Conservation (phyloP, 2,888 invertebrate genomes). For the Atrina japonica region DNA sequence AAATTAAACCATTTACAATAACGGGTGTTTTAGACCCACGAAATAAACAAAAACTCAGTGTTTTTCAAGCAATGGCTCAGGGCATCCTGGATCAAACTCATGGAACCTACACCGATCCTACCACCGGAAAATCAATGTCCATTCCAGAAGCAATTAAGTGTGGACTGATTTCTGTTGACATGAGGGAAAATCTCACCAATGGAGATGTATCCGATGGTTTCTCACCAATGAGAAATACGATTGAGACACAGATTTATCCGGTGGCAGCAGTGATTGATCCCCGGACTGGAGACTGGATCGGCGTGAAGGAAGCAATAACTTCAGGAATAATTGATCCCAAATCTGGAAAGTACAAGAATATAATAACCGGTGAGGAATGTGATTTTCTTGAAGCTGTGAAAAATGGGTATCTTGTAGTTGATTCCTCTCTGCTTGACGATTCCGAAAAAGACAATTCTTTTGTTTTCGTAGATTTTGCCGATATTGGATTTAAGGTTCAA, state of each 20-base stretch:
- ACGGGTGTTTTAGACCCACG: slow-evolving; percentile 76
- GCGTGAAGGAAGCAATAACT: slow-evolving; percentile 88
- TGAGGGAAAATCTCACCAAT: slow-evolving; percentile 57
- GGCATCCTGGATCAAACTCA: slow-evolving; percentile 74
- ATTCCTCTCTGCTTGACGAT: slow-evolving; percentile 58
- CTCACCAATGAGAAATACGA: slow-evolving; percentile 57
- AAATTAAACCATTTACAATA: slow-evolving; percentile 68
- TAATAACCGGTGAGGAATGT: slow-evolving; percentile 71
- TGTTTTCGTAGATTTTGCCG: slow-evolving; percentile 68
- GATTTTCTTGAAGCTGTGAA: slow-evolving; percentile 89
- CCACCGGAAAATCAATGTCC: slow-evolving; percentile 71
- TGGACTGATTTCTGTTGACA: slow-evolving; percentile 75
- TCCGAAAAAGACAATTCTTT: slow-evolving; percentile 61
- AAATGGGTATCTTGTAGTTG: slow-evolving; percentile 84
- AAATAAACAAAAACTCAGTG: slow-evolving; percentile 69
- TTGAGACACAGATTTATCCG: slow-evolving; percentile 65
- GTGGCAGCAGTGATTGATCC: slow-evolving; percentile 75
- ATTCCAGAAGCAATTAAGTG: slow-evolving; percentile 78
- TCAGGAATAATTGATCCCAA: slow-evolving; percentile 89
- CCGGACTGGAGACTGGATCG: slow-evolving; percentile 81
- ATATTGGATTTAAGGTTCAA: slow-evolving; percentile 64
- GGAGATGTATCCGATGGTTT: slow-evolving; percentile 55
- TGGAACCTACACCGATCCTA: slow-evolving; percentile 74
- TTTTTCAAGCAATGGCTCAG: slow-evolving; percentile 74
- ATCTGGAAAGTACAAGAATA: slow-evolving; percentile 84